Percentiles rank a stretch among this genome's conserved stretches.
Evolutionary conservation across 1,140 invertebrate species (phyloP).

Genomic region (Aradophagus sp.): DNA sequence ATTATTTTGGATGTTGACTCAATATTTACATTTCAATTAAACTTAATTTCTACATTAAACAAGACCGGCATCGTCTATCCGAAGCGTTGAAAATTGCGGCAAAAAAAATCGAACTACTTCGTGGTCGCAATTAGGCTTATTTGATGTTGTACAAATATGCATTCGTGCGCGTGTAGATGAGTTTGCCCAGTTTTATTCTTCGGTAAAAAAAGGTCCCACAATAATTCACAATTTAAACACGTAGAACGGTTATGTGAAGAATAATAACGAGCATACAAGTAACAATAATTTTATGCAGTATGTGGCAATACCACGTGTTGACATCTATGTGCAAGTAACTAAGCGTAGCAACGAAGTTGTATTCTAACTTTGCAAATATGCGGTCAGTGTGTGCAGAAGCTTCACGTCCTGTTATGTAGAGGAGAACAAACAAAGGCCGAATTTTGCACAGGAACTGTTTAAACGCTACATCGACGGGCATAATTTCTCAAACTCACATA

Average conservation of each 20-base stretch:
- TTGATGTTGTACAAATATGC: too few species aligned
- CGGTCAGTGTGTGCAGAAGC: slow-evolving; percentile 49
- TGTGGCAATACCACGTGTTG: slow-evolving; percentile 40
- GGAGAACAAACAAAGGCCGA: slow-evolving; percentile 45
- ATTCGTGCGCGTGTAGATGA: too few species aligned
- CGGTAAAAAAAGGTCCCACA: too few species aligned
- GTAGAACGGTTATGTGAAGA: slow-evolving; percentile 26
- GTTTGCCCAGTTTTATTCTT: too few species aligned
- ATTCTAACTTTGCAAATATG: slow-evolving; percentile 53
- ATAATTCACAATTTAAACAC: slow-evolving; percentile 22
- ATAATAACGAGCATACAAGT: slow-evolving; percentile 41
- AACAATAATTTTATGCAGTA: slow-evolving; percentile 49
- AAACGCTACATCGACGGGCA: slow-evolving; percentile 36
- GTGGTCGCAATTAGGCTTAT: too few species aligned
- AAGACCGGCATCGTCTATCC: too few species aligned
- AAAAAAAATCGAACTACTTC: too few species aligned
- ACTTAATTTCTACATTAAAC: too few species aligned
- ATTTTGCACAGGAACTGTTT: slow-evolving; percentile 47
- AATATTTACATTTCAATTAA: too few species aligned
- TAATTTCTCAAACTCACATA: slow-evolving; percentile 44
- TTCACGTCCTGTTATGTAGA: slow-evolving; percentile 47
- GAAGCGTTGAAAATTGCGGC: too few species aligned
- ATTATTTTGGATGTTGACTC: too few species aligned
- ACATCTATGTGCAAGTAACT: slow-evolving; percentile 50
- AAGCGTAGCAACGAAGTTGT: slow-evolving; percentile 43